Evolutionary conservation across 2,113 vertebrate species (phyloP).

Genomic region (Lichenostomus cassidix): DNA sequence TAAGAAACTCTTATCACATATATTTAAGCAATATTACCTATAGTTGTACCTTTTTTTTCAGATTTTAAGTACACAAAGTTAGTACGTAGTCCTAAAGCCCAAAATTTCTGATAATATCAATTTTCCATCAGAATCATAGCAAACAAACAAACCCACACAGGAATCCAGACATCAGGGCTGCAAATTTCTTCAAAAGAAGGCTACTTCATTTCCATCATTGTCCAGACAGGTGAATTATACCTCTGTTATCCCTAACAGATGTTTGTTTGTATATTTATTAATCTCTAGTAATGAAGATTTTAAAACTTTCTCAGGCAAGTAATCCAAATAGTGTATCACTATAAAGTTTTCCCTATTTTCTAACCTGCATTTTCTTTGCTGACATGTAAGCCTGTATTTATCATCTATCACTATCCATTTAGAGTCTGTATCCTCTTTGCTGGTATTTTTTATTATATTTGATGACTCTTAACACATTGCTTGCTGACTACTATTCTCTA

Average conservation of each 20-base stretch:
- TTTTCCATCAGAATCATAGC: not conserved
- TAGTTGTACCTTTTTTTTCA: not conserved
- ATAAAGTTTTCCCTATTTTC: not conserved
- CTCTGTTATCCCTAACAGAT: not conserved
- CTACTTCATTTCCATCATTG: not conserved
- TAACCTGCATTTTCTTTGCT: not conserved
- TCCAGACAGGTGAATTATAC: not conserved
- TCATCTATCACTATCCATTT: not conserved
- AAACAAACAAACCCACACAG: not conserved
- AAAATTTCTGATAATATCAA: not conserved
- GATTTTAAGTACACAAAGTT: not conserved
- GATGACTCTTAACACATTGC: not conserved
- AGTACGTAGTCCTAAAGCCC: not conserved
- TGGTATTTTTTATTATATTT: not conserved
- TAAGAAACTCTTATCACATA: not conserved
- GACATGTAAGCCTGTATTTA: not conserved
- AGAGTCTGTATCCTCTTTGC: not conserved
- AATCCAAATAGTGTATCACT: not conserved
- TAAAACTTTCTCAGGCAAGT: not conserved
- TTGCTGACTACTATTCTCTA: not conserved
- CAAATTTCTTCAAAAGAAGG: not conserved
- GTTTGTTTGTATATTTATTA: not conserved
- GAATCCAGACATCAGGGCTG: not conserved
- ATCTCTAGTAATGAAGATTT: not conserved
- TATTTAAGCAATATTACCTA: not conserved